Conservation (phyloP, 2,797 vertebrate genomes). For the Tauraco hartlaubi region DNA sequence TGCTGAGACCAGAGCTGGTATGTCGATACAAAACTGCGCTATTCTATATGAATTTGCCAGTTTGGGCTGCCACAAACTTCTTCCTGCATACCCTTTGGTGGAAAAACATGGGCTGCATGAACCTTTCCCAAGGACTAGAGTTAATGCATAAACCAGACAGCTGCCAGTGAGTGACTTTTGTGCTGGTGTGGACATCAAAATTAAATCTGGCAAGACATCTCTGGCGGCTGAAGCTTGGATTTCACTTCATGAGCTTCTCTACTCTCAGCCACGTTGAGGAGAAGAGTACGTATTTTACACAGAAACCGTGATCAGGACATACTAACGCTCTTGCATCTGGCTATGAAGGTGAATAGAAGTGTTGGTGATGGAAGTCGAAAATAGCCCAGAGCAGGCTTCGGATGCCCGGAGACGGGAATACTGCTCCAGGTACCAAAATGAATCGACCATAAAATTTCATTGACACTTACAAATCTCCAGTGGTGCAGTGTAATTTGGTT, state of each 20-base stretch:
- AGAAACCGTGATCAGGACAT: not conserved
- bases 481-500: not conserved
- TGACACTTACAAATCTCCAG: not conserved
- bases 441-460: not conserved
- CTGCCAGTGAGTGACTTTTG: not conserved
- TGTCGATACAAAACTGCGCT: fast-evolving
- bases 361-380: not conserved
- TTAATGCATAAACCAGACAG: not conserved
- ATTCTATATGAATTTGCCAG: not conserved
- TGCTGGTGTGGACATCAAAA: not conserved
- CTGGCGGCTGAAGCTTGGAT: not conserved
- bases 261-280: not conserved
- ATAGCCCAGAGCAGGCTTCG: not conserved
- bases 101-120: not conserved
- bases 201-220: not conserved
- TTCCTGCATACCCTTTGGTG: not conserved
- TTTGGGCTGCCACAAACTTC: not conserved
- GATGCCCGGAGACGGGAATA: not conserved
- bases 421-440: not conserved
- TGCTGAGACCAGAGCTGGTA: not conserved
- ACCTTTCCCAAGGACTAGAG: not conserved
- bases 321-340: not conserved
- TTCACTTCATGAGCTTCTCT: not conserved
- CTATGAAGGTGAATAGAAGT: not conserved
- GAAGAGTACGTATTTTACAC: not conserved